Evolutionary conservation across 2,113 vertebrate species (phyloP).

Genomic region (Hystrix brachyura): DNA sequence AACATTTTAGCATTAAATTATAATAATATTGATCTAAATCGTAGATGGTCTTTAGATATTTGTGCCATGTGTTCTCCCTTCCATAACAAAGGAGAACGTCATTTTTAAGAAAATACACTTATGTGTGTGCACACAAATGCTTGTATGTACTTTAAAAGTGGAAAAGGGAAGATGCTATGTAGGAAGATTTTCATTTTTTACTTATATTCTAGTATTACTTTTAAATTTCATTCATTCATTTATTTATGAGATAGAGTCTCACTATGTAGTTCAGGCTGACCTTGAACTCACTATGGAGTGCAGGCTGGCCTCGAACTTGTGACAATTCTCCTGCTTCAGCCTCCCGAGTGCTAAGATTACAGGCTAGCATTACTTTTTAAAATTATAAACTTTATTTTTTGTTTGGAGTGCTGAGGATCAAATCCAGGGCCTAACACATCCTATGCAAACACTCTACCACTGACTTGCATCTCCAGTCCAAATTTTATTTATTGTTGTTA

Average conservation of each 20-base stretch:
- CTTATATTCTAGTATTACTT: not conserved
- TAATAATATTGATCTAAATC: slow-evolving; percentile 16
- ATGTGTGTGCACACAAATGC: too few species aligned
- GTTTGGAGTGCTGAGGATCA: not conserved
- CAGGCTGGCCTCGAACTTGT: too few species aligned
- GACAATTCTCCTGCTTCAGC: too few species aligned
- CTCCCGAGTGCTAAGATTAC: too few species aligned
- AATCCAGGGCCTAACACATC: not conserved
- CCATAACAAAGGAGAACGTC: not conserved
- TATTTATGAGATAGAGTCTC: too few species aligned
- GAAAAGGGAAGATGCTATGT: not conserved
- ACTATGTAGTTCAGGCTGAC: too few species aligned
- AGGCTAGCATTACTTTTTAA: not conserved
- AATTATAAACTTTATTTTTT: not conserved
- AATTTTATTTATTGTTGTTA: not conserved
- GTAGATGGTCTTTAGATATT: not conserved
- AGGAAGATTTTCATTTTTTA: slow-evolving; percentile 41
- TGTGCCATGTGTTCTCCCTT: not conserved
- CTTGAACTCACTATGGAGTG: too few species aligned
- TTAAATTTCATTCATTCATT: not conserved
- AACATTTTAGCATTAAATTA: slow-evolving; percentile 41
- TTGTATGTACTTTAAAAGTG: not conserved
- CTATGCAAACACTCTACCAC: not conserved
- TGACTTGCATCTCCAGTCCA: not conserved
- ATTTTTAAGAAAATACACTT: not conserved